phyloP scores from a whole-genome alignment of 2,888 invertebrate genomes.

The Phaedon cochleariae region DNA sequence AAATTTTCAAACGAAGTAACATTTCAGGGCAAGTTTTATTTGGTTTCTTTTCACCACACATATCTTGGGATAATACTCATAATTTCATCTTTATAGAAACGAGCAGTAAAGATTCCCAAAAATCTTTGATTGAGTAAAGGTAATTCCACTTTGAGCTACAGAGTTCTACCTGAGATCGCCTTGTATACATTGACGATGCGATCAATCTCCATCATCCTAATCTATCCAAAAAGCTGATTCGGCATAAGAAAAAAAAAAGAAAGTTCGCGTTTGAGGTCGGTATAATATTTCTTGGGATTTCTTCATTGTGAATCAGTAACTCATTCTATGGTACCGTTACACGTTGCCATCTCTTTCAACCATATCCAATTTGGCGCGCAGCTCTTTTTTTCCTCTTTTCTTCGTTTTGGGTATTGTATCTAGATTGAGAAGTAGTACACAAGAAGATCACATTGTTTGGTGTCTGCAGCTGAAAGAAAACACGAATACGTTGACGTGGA shows the following conservation, averaged over 20 bases:
- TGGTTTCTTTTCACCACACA: no score
- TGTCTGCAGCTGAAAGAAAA: neutral
- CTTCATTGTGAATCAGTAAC: constrained; percentile 22
- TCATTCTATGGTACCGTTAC: constrained; percentile 34
- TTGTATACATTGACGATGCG: neutral
- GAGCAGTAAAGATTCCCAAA: no score
- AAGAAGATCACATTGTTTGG: constrained; percentile 1
- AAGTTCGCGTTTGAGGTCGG: constrained; percentile 4
- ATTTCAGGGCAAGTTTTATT: no score
- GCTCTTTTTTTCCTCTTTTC: constrained; percentile 24
- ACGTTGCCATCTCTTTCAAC: constrained; percentile 23
- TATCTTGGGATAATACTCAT: no score
- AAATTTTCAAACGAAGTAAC: no score
- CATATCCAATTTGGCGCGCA: constrained; percentile 20
- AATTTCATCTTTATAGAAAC: no score
- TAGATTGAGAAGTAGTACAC: constrained; percentile 25
- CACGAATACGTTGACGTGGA: neutral
- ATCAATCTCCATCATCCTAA: constrained; percentile 3
- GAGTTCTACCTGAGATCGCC: neutral
- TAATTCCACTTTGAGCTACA: no score
- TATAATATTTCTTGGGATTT: constrained; percentile 21
- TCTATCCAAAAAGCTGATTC: constrained; percentile 4
- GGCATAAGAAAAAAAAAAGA: constrained; percentile 5
- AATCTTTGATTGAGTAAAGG: no score
- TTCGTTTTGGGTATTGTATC: constrained; percentile 17